Evolutionary conservation across 2,888 invertebrate species (phyloP).

Genomic region (Deilephila elpenor): DNA sequence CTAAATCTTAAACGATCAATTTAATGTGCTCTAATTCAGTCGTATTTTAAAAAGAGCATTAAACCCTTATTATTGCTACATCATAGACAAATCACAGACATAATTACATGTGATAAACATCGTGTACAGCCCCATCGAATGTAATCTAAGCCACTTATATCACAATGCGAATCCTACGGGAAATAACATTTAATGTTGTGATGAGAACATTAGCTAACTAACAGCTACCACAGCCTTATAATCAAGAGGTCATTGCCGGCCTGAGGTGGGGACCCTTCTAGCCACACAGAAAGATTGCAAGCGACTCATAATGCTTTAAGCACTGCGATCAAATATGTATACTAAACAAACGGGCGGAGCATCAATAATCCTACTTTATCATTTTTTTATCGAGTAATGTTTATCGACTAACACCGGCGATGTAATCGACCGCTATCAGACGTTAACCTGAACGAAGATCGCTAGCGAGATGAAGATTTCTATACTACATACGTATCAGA

Average conservation of each 20-base stretch:
- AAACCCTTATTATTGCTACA: background rate
- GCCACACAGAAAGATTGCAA: constrained; percentile 20
- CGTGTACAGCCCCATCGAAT: background rate
- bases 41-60: background rate
- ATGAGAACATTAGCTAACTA: constrained; percentile 31
- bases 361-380: constrained; percentile 15
- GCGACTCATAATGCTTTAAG: constrained; percentile 22
- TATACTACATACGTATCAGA: background rate
- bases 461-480: constrained; percentile 23
- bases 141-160: constrained; percentile 13
- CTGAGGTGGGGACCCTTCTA: background rate
- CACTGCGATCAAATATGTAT: constrained; percentile 10
- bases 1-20: constrained; percentile 10
- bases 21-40: constrained; percentile 12
- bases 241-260: constrained; percentile 28
- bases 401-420: constrained; percentile 5
- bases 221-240: constrained; percentile 39
- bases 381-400: constrained; percentile 18
- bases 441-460: constrained; percentile 21
- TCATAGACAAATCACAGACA: background rate
- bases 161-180: constrained; percentile 34
- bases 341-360: constrained; percentile 25
- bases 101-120: background rate
- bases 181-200: constrained; percentile 21
- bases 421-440: constrained; percentile 10